Percentiles rank a stretch among this genome's conserved stretches.
Evolutionary conservation across 2,113 vertebrate species (phyloP).

Genomic region (Deroptyus accipitrinus): DNA sequence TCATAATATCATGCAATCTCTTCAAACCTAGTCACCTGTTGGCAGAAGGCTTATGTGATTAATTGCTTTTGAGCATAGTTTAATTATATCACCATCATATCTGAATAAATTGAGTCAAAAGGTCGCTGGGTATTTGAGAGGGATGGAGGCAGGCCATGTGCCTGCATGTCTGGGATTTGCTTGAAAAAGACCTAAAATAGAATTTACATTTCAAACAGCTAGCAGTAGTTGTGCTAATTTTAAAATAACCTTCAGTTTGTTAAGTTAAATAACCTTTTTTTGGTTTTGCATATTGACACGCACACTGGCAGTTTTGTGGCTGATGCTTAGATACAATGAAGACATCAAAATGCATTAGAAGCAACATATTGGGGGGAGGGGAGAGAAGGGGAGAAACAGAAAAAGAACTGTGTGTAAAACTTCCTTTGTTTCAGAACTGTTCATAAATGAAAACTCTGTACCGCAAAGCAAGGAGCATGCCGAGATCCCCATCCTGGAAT

Average conservation of each 20-base stretch:
- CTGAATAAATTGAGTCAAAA: neutral
- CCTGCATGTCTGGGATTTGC: neutral
- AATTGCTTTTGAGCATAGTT: neutral
- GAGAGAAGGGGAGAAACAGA: no score
- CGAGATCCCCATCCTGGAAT: neutral
- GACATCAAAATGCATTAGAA: neutral
- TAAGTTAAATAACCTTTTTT: neutral
- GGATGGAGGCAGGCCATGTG: neutral
- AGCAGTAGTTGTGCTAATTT: neutral
- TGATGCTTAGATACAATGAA: neutral
- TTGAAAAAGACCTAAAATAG: neutral
- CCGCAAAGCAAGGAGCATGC: neutral
- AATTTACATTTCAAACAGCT: neutral
- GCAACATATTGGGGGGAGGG: neutral
- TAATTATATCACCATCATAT: neutral
- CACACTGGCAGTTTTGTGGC: neutral
- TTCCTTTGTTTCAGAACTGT: neutral
- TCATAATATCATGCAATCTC: neutral
- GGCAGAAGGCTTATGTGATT: neutral
- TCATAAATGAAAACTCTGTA: rapidly evolving
- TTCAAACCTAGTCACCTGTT: neutral
- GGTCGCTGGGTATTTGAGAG: neutral
- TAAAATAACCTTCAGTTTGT: neutral
- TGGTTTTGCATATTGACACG: rapidly evolving
- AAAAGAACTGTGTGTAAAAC: neutral